Conservation (phyloP, 2,888 invertebrate genomes). For the Blomia tropicalis region DNA sequence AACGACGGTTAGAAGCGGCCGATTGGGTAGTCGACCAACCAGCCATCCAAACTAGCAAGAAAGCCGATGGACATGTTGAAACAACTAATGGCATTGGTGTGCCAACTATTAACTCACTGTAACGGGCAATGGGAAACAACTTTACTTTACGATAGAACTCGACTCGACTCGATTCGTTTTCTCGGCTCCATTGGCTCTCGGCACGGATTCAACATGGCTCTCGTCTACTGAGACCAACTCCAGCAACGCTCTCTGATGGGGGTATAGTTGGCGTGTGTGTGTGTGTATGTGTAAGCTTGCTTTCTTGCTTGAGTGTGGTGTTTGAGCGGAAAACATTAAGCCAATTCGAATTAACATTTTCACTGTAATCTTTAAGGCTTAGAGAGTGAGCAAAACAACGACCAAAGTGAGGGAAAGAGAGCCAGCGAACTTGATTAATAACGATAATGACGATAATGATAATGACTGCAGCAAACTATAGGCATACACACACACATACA, state of each 20-base stretch:
- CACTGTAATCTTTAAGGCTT: constrained; percentile 6
- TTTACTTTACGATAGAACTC: too few relatives aligned
- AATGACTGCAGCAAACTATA: constrained; percentile 2
- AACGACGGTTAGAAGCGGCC: too few relatives aligned
- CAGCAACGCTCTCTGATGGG: too few relatives aligned
- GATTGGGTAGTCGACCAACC: too few relatives aligned
- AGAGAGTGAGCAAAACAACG: too few relatives aligned
- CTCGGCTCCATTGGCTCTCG: too few relatives aligned
- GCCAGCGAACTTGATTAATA: constrained; percentile 14
- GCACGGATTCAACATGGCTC: too few relatives aligned
- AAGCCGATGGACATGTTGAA: background rate
- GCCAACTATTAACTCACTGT: background rate
- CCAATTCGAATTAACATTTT: constrained; percentile 13
- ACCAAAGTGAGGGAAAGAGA: too few relatives aligned
- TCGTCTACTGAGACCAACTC: too few relatives aligned
- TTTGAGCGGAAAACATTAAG: constrained; percentile 14
- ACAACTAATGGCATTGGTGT: background rate
- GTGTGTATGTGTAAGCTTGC: background rate
- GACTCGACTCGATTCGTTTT: too few relatives aligned
- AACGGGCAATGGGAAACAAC: too few relatives aligned
- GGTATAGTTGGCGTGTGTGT: background rate
- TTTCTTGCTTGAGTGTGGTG: background rate
- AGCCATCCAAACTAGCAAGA: too few relatives aligned
- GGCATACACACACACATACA: background rate
- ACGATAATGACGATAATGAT: constrained; percentile 13